Evolutionary conservation across 53 echinoderm and acorn worm genomes (phyloP).

Genomic region (Temnopleurus reevesii): DNA sequence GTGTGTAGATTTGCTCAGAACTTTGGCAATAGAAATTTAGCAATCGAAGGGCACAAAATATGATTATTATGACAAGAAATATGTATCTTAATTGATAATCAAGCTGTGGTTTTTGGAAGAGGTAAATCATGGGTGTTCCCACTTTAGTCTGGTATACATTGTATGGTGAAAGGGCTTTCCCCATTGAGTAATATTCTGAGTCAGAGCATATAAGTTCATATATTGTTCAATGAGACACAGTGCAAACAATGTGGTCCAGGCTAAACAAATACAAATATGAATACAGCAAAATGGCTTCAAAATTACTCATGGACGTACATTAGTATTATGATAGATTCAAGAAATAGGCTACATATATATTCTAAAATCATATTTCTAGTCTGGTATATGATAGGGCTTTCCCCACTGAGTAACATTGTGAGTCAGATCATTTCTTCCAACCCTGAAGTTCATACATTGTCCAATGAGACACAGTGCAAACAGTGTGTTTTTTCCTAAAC

Average conservation of each 20-base stretch:
- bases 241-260: background rate
- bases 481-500: background rate
- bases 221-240: conserved; percentile 1
- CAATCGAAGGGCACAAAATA: too few species aligned
- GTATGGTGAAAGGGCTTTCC: background rate
- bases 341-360: too few species aligned
- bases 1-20: too few species aligned
- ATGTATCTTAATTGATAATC: too few species aligned
- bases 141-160: too few species aligned
- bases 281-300: background rate
- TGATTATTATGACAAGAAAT: too few species aligned
- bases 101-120: too few species aligned
- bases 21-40: too few species aligned
- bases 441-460: background rate
- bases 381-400: background rate
- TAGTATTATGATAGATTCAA: too few species aligned
- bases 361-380: too few species aligned
- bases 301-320: too few species aligned
- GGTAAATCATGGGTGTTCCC: too few species aligned
- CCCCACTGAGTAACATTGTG: conserved; percentile 31
- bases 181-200: conserved; percentile 27
- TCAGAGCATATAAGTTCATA: background rate
- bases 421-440: background rate
- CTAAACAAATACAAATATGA: background rate
- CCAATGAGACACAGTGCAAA: background rate